These are phyloP conservation scores for Drosophila nr. perissopoda DNA, from an alignment of 2,888 invertebrate genomes.

Conservation along the genomic window DNA sequence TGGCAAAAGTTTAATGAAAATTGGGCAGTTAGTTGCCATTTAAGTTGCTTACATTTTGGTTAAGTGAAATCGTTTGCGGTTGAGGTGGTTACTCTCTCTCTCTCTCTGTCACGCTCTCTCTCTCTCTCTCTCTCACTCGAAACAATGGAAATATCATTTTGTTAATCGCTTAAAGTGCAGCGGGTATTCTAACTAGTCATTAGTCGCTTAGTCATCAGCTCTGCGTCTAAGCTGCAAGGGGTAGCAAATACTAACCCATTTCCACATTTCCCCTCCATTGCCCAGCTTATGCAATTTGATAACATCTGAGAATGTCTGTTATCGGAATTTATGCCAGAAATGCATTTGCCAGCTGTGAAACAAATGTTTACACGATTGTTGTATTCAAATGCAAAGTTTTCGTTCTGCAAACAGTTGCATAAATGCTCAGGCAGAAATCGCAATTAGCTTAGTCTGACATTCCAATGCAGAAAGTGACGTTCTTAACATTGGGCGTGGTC, in stretches of 20 bases:
- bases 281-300: neutral
- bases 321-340: neutral
- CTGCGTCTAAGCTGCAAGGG: neutral
- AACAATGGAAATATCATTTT: slow-evolving; percentile 6
- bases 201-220: neutral
- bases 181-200: neutral
- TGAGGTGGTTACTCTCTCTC: slow-evolving; percentile 2
- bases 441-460: neutral
- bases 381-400: neutral
- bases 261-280: neutral
- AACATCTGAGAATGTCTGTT: neutral
- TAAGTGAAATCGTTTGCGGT: slow-evolving; percentile 61
- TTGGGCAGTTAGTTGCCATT: slow-evolving; percentile 70
- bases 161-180: neutral
- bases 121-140: too few species aligned
- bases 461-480: slow-evolving; percentile 15
- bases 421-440: slow-evolving; percentile 1
- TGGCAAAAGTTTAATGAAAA: slow-evolving; percentile 73
- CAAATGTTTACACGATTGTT: neutral
- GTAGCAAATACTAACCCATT: neutral
- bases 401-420: slow-evolving; percentile 9
- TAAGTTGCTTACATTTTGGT: slow-evolving; percentile 53
- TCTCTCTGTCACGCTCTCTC: neutral
- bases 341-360: neutral
- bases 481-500: slow-evolving; percentile 7